A percentile compares a stretch with the other conserved stretches of the same genome.
Conservation (phyloP, 2,113 vertebrate species). For the Fregetta grallaria region DNA sequence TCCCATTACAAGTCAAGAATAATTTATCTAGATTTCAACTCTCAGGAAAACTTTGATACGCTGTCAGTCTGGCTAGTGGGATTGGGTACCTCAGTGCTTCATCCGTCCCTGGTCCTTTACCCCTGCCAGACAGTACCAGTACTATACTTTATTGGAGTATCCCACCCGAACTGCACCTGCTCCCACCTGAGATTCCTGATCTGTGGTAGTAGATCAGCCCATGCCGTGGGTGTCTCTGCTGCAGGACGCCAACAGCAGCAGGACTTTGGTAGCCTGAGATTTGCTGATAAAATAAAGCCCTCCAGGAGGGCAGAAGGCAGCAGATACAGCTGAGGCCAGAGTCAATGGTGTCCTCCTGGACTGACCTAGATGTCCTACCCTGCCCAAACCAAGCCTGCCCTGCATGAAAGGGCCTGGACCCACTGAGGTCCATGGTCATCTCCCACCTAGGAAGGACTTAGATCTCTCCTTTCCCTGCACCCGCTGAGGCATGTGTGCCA, state of each 20-base stretch:
- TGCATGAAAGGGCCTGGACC: neutral
- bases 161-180: neutral
- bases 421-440: neutral
- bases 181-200: neutral
- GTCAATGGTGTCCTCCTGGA: neutral
- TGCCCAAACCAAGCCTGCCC: neutral
- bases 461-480: neutral
- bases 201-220: neutral
- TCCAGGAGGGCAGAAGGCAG: neutral
- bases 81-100: neutral
- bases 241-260: fast-evolving
- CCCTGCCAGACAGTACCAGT: neutral
- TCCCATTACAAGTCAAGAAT: neutral
- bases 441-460: neutral
- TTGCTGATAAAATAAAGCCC: neutral
- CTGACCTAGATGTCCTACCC: neutral
- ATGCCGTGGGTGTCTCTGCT: neutral
- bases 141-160: neutral
- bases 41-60: neutral
- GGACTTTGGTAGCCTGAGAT: neutral
- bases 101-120: neutral
- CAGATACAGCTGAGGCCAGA: neutral
- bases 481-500: neutral
- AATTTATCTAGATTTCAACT: neutral
- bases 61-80: neutral